These are phyloP conservation scores for Siniperca obscura DNA, from an alignment of 2,797 vertebrate species.

Conservation along the genomic window DNA sequence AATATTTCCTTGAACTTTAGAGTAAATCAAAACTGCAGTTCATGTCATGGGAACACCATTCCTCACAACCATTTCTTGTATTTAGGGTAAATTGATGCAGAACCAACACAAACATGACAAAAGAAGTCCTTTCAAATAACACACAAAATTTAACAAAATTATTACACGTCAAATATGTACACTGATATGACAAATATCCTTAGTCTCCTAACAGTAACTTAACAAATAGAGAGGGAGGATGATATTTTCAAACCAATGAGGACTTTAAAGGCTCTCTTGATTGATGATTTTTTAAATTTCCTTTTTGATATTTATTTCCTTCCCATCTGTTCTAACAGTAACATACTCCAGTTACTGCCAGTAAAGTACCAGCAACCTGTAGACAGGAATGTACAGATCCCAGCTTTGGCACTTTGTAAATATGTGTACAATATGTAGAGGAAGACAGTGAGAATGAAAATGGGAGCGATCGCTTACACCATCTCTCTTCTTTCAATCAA, in stretches of 20 bases:
- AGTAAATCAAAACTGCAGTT: conserved; percentile 5
- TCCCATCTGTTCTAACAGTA: background rate
- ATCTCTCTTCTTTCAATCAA: conserved; percentile 87
- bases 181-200: background rate
- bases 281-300: background rate
- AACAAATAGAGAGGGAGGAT: background rate
- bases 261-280: background rate
- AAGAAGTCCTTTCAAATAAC: background rate
- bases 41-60: background rate
- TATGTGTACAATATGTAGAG: conserved; percentile 47
- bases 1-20: conserved; percentile 5
- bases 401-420: conserved; percentile 37
- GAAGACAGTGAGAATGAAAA: conserved; percentile 55
- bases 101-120: background rate
- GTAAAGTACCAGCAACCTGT: conserved; percentile 8
- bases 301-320: background rate
- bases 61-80: background rate
- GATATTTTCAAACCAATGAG: background rate
- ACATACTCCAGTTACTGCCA: background rate
- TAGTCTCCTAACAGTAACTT: background rate
- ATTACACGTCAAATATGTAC: background rate
- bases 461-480: conserved; percentile 76
- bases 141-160: background rate
- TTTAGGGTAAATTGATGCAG: background rate
- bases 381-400: conserved; percentile 33